These are phyloP conservation scores for Corella eumyota DNA, from an alignment of 23 tunicate genomes.

Conservation along the genomic window DNA sequence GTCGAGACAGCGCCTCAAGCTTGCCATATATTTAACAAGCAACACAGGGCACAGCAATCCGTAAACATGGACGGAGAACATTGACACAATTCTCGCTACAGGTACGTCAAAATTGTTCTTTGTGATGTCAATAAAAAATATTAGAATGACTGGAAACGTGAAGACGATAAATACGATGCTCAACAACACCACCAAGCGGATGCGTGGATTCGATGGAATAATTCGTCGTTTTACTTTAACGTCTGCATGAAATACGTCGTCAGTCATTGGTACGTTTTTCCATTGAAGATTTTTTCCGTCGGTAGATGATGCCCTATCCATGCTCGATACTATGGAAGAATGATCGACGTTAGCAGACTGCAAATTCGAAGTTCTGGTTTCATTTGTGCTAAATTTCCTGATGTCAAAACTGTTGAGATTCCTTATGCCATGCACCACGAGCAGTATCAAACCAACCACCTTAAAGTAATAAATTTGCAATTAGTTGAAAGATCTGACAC, in stretches of 20 bases:
- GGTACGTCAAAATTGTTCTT: neutral
- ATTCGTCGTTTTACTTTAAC: too few species aligned
- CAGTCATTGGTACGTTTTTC: too few species aligned
- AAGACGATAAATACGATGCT: constrained; percentile 16
- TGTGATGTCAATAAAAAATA: constrained; percentile 21
- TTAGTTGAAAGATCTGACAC: too few species aligned
- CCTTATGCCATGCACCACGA: too few species aligned
- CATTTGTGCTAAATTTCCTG: too few species aligned
- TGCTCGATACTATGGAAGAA: neutral
- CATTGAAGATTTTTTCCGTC: too few species aligned
- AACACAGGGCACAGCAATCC: constrained; percentile 45
- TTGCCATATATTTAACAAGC: constrained; percentile 40
- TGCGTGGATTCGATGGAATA: constrained; percentile 17
- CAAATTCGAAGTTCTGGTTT: too few species aligned
- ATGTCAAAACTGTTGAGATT: too few species aligned
- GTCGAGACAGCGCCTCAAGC: constrained; percentile 14
- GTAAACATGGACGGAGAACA: constrained; percentile 36
- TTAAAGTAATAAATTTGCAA: too few species aligned
- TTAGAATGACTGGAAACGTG: constrained; percentile 23
- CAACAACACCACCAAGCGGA: constrained; percentile 22
- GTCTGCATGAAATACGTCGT: too few species aligned
- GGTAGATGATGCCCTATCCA: neutral
- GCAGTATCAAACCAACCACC: too few species aligned
- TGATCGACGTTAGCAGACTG: neutral
- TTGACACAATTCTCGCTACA: constrained; percentile 11